Base-by-base conservation (phyloP, 1,140 invertebrate genomes). In the Drosophila willistoni region DNA sequence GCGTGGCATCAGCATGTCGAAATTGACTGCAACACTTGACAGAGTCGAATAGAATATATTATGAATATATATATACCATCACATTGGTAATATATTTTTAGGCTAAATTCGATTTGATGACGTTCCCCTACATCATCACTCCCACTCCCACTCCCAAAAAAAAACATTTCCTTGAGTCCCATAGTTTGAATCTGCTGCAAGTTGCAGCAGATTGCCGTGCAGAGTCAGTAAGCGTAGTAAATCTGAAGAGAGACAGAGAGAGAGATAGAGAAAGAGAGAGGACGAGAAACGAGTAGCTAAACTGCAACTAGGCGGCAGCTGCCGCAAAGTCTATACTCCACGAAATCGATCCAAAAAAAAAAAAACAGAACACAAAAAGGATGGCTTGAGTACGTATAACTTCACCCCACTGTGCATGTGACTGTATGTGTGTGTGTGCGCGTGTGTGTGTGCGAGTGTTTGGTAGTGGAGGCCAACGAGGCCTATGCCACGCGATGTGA, bases 11-110 rank as follows among this genome's bases (percentile, higher is more conserved):
- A 73, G 68, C 44, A 51, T 51, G 71, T 77, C 73, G 73, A 89
- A 89, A 89, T 84, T 81, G 65, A 84, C 84, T 89, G 84, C 85
- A 89, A 89, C 81, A 78, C 81, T 84, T 84, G 74, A 65, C 79
- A 68, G 36, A 39, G 55, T 57, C 66, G 71, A 66, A 68, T 64
- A 57, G 62, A 57, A 57, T 70, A 76, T 10, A 47, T 17, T 75
- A 29, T 44, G 39, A 39, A 10, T 36, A 57, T 25, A 25, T 25
- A 25, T 25, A 25, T 25, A 25, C 22, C 22, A 25, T 25, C 22
- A 25, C 22, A 25, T 17, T 39, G 51, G 7, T 56, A 41, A 69
- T 39, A 67, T 64, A 68, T 67, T 69, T 78, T 76, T 68, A 63
- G 69, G 29, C 64, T 63, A 64, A 73, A 70, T 74, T 64, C 65